These are phyloP conservation scores for Ryuthela nishihirai DNA, from an alignment of 2,888 invertebrate species.

Conservation along the genomic window DNA sequence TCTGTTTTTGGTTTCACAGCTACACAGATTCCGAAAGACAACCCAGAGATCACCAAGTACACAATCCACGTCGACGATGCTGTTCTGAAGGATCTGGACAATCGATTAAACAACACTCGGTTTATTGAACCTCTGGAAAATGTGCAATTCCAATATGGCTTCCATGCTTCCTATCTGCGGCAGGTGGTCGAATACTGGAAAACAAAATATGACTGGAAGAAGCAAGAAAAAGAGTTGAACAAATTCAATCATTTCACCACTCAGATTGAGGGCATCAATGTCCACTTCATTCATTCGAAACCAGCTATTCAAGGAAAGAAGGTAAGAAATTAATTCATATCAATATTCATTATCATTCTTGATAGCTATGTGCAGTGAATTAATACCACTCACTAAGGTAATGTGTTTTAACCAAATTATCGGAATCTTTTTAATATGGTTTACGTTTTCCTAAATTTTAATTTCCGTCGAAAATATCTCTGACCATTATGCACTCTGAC, in stretches of 20 bases:
- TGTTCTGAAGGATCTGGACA: constrained; percentile 52
- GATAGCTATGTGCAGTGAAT: too few relatives aligned
- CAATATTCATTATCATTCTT: too few relatives aligned
- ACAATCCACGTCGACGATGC: constrained; percentile 11
- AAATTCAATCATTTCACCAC: constrained; percentile 70
- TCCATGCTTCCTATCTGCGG: constrained; percentile 65
- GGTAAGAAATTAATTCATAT: too few relatives aligned
- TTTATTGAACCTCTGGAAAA: constrained; percentile 52
- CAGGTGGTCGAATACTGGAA: constrained; percentile 72
- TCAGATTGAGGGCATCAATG: constrained; percentile 67
- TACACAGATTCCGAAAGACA: too few relatives aligned
- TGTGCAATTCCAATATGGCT: constrained; percentile 72
- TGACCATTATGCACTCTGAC: too few relatives aligned
- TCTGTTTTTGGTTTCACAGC: too few relatives aligned
- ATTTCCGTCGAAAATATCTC: too few relatives aligned
- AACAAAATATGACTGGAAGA: constrained; percentile 67
- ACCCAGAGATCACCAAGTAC: constrained; percentile 2
- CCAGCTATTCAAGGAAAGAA: constrained; percentile 52
- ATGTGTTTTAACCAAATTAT: too few relatives aligned
- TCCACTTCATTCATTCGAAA: constrained; percentile 65
- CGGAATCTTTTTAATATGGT: too few relatives aligned
- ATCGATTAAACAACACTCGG: constrained; percentile 55
- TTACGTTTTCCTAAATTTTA: too few relatives aligned
- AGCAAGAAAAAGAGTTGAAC: constrained; percentile 67
- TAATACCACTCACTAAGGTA: too few relatives aligned